These are phyloP conservation scores for Abrostola triplasia DNA, from an alignment of 2,888 invertebrate genomes.

Conservation along the genomic window DNA sequence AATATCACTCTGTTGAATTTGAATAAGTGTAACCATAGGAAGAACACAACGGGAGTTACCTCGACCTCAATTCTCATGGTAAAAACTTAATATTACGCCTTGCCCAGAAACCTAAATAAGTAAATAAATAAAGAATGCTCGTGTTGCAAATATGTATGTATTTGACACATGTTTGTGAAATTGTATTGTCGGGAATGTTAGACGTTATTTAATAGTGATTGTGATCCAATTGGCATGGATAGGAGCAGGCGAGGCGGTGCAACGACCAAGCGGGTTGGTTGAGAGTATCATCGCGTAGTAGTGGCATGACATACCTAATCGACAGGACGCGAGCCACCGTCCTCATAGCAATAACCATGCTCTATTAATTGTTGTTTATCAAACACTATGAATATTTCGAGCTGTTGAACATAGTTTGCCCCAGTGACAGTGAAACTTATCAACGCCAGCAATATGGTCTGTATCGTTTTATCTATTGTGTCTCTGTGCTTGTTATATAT, in stretches of 20 bases:
- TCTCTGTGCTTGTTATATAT: constrained; percentile 7
- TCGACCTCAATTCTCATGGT: constrained; percentile 48
- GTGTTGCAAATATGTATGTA: constrained; percentile 21
- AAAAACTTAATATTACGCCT: constrained; percentile 23
- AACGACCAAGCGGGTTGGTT: constrained; percentile 55
- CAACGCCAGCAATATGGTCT: constrained; percentile 52
- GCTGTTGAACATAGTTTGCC: constrained; percentile 35
- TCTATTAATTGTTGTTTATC: constrained; percentile 48
- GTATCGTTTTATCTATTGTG: constrained; percentile 32
- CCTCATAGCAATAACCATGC: constrained; percentile 40
- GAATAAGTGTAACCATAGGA: constrained; percentile 18
- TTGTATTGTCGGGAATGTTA: constrained; percentile 37
- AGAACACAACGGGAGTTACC: constrained; percentile 39
- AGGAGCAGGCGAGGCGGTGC: constrained; percentile 58
- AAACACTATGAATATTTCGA: constrained; percentile 48
- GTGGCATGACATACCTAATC: constrained; percentile 61
- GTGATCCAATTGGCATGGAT: constrained; percentile 69
- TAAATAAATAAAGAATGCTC: constrained; percentile 35
- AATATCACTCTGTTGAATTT: constrained; percentile 20
- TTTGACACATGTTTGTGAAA: constrained; percentile 48
- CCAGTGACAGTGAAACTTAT: constrained; percentile 58
- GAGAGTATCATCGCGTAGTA: constrained; percentile 60
- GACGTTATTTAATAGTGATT: constrained; percentile 57
- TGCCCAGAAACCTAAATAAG: constrained; percentile 20
- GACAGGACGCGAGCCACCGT: constrained; percentile 61